Base-by-base conservation (phyloP, 2,888 invertebrate species). In the Cerastis rubricosa region DNA sequence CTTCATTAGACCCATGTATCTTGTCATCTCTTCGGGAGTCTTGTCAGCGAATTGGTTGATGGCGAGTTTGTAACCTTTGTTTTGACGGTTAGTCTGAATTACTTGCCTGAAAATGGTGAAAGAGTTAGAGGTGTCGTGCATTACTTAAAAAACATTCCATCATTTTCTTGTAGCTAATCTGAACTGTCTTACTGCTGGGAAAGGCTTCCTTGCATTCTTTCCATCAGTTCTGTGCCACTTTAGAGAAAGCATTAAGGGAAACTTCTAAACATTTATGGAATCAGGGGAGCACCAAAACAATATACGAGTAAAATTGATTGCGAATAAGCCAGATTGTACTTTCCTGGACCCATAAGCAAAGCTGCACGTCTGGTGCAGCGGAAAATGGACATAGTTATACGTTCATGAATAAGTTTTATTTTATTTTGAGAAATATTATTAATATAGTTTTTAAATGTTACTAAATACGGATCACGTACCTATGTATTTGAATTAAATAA, bases 1-100 rank as follows among this genome's bases (percentile, higher is more conserved):
- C 69, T 81, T 90, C 8, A 81, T 80, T 19, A 94, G 84, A 35
- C 94, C 94, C 76, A 77, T 93, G 75, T 89, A 85, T 54, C 83
- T 92, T 17, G 84, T 85, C 89, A 94, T 89, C 85, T 95, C 95
- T 68, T 92, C 85, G 5, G 90, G 90, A 29, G 94, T 94, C 40
- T 91, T 93, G 71, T 95, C 95, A 64, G 95, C 89, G 57, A 95
- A 93, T n/a, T 94, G 86, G 79, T 94, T 95, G 19, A 95, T 84
- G 3, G 90, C 77, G 0, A 95, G 90, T 78, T 91, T 94, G 83
- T 92, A 95, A 5, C 92, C 90, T 40, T 91, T 88, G 43, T 95
- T 93, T 67, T 90, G 88, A 11, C 89, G 88, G 67, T 94, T 95
- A 45, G 86, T 91, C 19, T 86, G 81, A 8, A 86, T 79, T 5